Evolutionary conservation across 2,888 invertebrate species (phyloP).

Genomic region (Teinopalpus imperialis): DNA sequence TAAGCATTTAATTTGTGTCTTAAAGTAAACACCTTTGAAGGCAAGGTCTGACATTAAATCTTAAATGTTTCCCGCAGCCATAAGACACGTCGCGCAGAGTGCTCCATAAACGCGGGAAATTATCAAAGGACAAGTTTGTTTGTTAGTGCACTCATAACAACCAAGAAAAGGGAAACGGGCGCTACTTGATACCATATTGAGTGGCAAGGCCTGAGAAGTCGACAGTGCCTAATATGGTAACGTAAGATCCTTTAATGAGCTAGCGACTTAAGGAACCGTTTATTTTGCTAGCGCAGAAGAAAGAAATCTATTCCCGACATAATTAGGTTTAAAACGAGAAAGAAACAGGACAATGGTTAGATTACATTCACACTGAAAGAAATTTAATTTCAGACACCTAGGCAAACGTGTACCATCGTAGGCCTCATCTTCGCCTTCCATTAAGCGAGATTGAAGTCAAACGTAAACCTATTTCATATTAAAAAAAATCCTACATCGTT

Average conservation of each 20-base stretch:
- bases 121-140: conserved; percentile 19
- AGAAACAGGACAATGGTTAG: too few species aligned
- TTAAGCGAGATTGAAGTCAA: too few species aligned
- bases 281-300: conserved; percentile 10
- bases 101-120: conserved; percentile 11
- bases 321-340: background rate
- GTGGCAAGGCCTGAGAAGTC: background rate
- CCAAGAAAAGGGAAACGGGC: conserved; percentile 13
- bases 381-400: too few species aligned
- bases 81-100: conserved; percentile 5
- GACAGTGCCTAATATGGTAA: conserved; percentile 51
- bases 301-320: conserved; percentile 9
- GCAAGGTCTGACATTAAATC: conserved; percentile 6
- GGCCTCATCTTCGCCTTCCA: too few species aligned
- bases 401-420: too few species aligned
- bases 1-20: conserved; percentile 3
- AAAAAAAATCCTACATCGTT: too few species aligned
- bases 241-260: conserved; percentile 55
- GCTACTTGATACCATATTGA: conserved; percentile 13
- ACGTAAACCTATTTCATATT: too few species aligned
- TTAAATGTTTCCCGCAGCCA: conserved; percentile 14
- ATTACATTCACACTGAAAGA: too few species aligned
- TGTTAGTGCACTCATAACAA: conserved; percentile 7
- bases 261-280: conserved; percentile 31
- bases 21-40: conserved; percentile 11